Evolutionary conservation across 2,797 vertebrate genomes (phyloP).

Genomic region (Parauchenoglanis ngamensis): DNA sequence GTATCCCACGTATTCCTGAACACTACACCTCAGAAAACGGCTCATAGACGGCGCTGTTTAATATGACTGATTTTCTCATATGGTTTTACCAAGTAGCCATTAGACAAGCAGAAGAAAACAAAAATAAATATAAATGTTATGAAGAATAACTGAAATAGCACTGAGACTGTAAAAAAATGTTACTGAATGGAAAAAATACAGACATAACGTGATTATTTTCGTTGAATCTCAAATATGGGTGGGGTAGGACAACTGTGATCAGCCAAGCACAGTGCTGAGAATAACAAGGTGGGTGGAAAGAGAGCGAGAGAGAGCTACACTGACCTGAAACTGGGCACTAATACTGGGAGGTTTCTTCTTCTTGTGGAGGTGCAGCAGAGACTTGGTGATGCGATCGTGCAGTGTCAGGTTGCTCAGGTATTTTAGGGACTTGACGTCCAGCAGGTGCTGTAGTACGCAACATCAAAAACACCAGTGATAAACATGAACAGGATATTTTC

Average conservation of each 20-base stretch:
- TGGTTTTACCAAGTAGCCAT: background rate
- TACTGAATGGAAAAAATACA: background rate
- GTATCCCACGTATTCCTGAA: background rate
- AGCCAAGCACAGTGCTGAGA: background rate
- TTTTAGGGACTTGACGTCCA: conserved; percentile 95
- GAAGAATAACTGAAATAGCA: background rate
- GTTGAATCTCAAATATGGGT: background rate
- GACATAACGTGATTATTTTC: conserved; percentile 37
- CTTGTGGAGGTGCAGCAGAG: conserved; percentile 95
- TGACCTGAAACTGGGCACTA: conserved; percentile 97
- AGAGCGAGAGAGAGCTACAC: background rate
- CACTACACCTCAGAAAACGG: background rate
- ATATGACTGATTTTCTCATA: background rate
- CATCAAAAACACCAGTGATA: background rate
- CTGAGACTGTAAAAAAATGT: background rate
- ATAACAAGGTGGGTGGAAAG: background rate
- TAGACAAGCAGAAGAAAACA: background rate
- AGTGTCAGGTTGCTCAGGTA: conserved; percentile 91
- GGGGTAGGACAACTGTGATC: conserved; percentile 15
- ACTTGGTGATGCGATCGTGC: conserved; percentile 97
- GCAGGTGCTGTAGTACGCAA: conserved; percentile 80
- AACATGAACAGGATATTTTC: background rate
- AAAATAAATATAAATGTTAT: background rate
- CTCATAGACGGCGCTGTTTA: background rate
- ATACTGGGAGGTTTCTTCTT: conserved; percentile 99